phyloP scores from a whole-genome alignment of 2,888 invertebrate species.

The Neuroscelio doddi region DNA sequence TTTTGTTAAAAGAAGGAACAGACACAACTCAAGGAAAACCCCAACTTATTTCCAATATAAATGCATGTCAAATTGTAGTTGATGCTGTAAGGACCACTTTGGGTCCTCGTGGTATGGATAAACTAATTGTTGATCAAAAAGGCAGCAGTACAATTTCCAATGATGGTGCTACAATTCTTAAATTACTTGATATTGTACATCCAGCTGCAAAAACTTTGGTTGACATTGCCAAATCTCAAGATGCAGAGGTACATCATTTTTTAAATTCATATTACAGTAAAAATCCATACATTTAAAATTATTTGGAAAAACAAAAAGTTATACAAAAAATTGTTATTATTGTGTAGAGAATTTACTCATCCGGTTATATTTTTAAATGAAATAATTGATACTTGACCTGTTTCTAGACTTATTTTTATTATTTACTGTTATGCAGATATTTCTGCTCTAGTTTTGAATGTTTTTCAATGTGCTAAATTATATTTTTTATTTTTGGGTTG shows the following conservation, averaged over 20 bases:
- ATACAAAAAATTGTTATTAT: too few species aligned
- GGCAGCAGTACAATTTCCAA: slow-evolving; percentile 98
- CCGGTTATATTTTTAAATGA: too few species aligned
- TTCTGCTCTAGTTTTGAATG: slow-evolving; percentile 3
- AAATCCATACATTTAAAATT: too few species aligned
- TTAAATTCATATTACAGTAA: too few species aligned
- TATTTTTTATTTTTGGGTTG: too few species aligned
- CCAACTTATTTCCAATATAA: slow-evolving; percentile 97
- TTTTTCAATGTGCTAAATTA: too few species aligned
- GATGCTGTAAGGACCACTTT: slow-evolving; percentile 98
- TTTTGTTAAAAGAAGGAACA: slow-evolving; percentile 97
- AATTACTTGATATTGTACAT: slow-evolving; percentile 97
- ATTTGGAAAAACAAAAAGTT: background rate
- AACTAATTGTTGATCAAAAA: slow-evolving; percentile 91
- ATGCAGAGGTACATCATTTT: slow-evolving; percentile 84
- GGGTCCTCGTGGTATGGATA: slow-evolving; percentile 99
- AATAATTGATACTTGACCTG: too few species aligned
- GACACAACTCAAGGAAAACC: slow-evolving; percentile 96
- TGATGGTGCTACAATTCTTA: slow-evolving; percentile 99
- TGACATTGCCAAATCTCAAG: slow-evolving; percentile 99
- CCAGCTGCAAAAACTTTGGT: slow-evolving; percentile 98
- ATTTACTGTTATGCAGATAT: too few species aligned
- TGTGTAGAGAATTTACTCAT: too few species aligned
- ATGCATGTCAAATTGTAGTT: slow-evolving; percentile 95
- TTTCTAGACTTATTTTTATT: too few species aligned